These are phyloP conservation scores for Darevskia nairensis DNA, from an alignment of 2,797 vertebrate species.

Conservation along the genomic window DNA sequence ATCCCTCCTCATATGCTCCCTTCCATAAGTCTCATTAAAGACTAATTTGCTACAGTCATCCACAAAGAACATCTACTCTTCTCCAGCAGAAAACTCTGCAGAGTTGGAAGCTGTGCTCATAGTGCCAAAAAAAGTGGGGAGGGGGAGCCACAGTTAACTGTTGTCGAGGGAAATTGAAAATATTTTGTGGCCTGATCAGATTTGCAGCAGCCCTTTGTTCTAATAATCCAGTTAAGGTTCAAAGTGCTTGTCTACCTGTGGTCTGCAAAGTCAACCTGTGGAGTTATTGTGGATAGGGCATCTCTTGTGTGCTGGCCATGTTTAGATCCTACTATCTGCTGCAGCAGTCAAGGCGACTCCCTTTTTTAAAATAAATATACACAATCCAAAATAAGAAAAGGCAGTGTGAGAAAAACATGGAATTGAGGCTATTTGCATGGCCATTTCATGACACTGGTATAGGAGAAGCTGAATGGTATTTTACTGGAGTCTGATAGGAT, in stretches of 20 bases:
- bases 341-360: too few relatives aligned
- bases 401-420: too few relatives aligned
- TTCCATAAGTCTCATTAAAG: slow-evolving; percentile 34
- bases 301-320: neutral
- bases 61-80: neutral
- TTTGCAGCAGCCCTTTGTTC: neutral
- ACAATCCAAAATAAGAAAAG: neutral
- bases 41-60: slow-evolving; percentile 41
- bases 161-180: neutral
- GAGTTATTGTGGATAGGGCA: neutral
- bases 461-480: neutral
- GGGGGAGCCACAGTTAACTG: neutral
- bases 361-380: too few relatives aligned
- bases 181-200: neutral
- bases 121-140: slow-evolving; percentile 3
- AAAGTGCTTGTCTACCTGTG: neutral
- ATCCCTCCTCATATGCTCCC: neutral
- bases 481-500: too few relatives aligned
- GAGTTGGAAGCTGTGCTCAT: slow-evolving; percentile 24
- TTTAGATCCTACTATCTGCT: neutral
- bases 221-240: neutral
- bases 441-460: neutral
- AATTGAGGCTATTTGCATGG: neutral
- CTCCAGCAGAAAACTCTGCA: slow-evolving; percentile 15
- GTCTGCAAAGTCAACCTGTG: neutral